phyloP scores from a whole-genome alignment of 2,113 vertebrate genomes.

The Alethe castanea region DNA sequence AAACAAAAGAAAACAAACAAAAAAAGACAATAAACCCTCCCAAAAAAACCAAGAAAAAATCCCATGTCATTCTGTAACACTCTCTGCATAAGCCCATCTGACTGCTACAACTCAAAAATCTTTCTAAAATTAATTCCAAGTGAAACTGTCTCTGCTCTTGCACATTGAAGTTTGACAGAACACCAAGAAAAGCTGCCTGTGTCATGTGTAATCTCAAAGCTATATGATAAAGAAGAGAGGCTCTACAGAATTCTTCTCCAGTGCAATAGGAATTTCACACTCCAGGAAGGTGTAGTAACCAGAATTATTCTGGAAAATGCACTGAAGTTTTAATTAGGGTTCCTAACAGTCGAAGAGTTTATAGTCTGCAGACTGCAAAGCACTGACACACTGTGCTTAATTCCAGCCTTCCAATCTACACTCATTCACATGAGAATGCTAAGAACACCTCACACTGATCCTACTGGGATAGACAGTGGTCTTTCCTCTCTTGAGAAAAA shows the following conservation, averaged over 20 bases:
- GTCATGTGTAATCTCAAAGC: background rate
- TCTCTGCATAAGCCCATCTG: background rate
- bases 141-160: background rate
- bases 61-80: background rate
- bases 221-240: background rate
- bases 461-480: background rate
- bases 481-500: background rate
- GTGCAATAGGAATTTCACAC: background rate
- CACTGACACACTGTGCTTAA: background rate
- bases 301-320: background rate
- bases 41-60: background rate
- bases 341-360: background rate
- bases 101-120: background rate
- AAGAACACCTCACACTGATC: background rate
- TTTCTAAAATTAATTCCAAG: background rate
- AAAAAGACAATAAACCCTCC: background rate
- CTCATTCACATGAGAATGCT: background rate
- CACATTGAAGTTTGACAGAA: background rate
- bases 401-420: background rate
- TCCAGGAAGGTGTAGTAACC: accelerated
- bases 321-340: background rate
- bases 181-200: background rate
- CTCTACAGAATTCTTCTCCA: background rate
- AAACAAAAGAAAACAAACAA: background rate
- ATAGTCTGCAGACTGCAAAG: background rate